A percentile compares a stretch with the other conserved stretches of the same genome.
Evolutionary conservation across 1,140 invertebrate genomes (phyloP).

Genomic region (Thaumetopoea pityocampa): DNA sequence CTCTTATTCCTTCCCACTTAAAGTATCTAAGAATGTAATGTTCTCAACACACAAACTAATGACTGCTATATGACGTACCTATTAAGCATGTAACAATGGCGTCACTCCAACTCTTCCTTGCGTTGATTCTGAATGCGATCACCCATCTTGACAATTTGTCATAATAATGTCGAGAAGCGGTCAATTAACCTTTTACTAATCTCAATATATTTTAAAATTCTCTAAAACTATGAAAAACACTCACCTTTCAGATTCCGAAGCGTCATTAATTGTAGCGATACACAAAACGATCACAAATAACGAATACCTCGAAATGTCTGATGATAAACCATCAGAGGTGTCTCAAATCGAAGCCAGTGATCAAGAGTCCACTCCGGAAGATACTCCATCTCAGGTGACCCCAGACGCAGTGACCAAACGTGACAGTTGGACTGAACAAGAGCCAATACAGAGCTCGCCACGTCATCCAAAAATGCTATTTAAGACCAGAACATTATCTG

Average conservation of each 20-base stretch:
- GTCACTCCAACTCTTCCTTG: too few relatives aligned
- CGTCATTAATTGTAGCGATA: slow-evolving; percentile 45
- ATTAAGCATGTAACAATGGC: too few relatives aligned
- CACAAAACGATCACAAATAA: slow-evolving; percentile 41
- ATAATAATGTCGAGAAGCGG: too few relatives aligned
- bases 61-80: too few relatives aligned
- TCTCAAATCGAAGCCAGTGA: slow-evolving; percentile 31
- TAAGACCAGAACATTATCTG: slow-evolving; percentile 69
- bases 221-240: not conserved
- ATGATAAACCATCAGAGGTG: slow-evolving; percentile 35
- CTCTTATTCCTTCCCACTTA: too few relatives aligned
- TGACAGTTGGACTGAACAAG: slow-evolving; percentile 47
- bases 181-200: too few relatives aligned
- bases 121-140: too few relatives aligned
- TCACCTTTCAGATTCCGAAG: slow-evolving; percentile 48
- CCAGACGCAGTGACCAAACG: slow-evolving; percentile 44
- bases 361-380: slow-evolving; percentile 53
- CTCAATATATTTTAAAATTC: not conserved
- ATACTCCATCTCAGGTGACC: slow-evolving; percentile 43
- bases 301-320: slow-evolving; percentile 27
- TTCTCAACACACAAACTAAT: too few relatives aligned
- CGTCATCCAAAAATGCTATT: slow-evolving; percentile 60
- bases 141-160: too few relatives aligned
- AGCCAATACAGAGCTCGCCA: slow-evolving; percentile 45
- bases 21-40: too few relatives aligned